Evolutionary conservation across 2,888 invertebrate genomes (phyloP).

Genomic region (Leucozona laternaria): DNA sequence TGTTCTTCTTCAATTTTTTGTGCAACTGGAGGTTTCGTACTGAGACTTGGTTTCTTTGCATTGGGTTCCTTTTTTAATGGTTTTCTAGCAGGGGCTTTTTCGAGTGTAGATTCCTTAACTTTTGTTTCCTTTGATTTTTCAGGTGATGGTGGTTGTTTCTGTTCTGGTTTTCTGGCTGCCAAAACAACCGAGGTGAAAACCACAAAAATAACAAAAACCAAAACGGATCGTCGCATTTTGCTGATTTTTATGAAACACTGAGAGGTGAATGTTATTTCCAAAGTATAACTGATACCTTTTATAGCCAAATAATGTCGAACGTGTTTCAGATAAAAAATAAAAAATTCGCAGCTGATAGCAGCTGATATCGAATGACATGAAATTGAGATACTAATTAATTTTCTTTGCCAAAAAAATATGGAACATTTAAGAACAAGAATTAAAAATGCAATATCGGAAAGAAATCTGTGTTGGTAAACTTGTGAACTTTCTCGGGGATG

Average conservation of each 20-base stretch:
- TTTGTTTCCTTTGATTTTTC: neutral
- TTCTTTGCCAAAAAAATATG: neutral
- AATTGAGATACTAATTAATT: conserved; percentile 53
- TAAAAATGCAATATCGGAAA: conserved; percentile 36
- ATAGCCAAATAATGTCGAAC: conserved; percentile 22
- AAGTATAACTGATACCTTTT: conserved; percentile 12
- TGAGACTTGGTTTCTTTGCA: neutral
- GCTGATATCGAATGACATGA: conserved; percentile 46
- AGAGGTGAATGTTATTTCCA: conserved; percentile 7
- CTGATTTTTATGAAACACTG: conserved; percentile 10
- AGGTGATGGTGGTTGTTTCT: neutral
- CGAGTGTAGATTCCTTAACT: neutral
- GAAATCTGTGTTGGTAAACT: conserved; percentile 35
- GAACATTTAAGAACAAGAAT: neutral
- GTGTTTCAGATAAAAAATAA: conserved; percentile 6
- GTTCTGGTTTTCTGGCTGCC: conserved; percentile 19
- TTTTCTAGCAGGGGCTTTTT: neutral
- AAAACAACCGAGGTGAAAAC: conserved; percentile 32
- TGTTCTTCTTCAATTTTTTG: neutral
- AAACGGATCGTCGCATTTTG: conserved; percentile 49
- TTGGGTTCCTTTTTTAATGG: conserved; percentile 13
- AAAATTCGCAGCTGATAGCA: conserved; percentile 22
- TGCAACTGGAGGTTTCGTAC: neutral
- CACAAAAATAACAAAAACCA: conserved; percentile 32
- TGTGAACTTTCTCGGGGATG: conserved; percentile 13